A percentile compares a stretch with the other conserved stretches of the same genome.
Conservation (phyloP, 2,113 vertebrate species). For the Glareola pratincola region DNA sequence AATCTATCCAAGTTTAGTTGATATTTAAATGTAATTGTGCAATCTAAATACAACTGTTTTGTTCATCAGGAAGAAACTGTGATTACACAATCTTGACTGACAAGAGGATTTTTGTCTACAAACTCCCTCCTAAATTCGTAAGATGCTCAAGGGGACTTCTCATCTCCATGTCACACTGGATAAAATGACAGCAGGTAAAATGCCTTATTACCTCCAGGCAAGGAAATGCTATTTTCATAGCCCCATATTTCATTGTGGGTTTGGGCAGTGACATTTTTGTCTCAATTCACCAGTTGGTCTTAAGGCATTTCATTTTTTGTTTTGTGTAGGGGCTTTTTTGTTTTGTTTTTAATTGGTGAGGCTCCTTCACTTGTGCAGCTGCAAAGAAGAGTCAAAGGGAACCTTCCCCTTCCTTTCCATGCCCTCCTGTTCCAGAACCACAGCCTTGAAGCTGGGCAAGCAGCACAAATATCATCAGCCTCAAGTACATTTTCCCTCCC, state of each 20-base stretch:
- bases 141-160: slow-evolving; percentile 6
- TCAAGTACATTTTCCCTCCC: not conserved
- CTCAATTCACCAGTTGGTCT: not conserved
- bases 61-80: not conserved
- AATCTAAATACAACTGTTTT: not conserved
- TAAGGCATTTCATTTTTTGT: not conserved
- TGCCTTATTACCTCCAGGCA: not conserved
- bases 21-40: not conserved
- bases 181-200: slow-evolving; percentile 36
- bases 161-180: not conserved
- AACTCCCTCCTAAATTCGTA: not conserved
- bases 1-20: not conserved
- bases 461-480: not conserved
- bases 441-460: not conserved
- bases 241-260: not conserved
- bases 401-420: not conserved
- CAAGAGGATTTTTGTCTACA: slow-evolving; percentile 48
- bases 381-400: not conserved
- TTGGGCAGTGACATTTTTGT: slow-evolving; percentile 23
- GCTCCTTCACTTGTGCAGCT: not conserved
- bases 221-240: not conserved
- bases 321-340: not conserved
- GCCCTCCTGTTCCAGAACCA: not conserved
- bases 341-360: not conserved
- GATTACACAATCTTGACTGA: slow-evolving; percentile 1